Conservation (phyloP, 2,888 invertebrate genomes). For the Pollenia amentaria region DNA sequence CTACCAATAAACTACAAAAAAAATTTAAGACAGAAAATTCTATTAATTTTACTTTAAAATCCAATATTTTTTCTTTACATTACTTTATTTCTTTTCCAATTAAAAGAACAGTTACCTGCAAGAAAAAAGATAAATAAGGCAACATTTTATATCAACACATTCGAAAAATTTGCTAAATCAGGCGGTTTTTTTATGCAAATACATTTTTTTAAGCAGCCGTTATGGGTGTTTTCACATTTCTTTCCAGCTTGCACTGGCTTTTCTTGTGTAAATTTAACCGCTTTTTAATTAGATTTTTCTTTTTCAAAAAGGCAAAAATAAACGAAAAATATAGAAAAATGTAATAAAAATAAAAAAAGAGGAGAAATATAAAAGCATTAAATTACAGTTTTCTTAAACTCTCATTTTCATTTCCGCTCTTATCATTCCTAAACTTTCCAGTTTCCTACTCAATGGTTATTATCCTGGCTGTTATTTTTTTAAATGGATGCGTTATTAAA, state of each 20-base stretch:
- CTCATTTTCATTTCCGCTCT: too few relatives aligned
- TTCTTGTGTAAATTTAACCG: too few relatives aligned
- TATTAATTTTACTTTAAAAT: too few relatives aligned
- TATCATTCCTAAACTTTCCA: too few relatives aligned
- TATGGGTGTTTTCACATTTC: background rate
- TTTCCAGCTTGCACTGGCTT: too few relatives aligned
- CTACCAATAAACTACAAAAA: too few relatives aligned
- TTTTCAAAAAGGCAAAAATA: constrained; percentile 7
- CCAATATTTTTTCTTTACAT: too few relatives aligned
- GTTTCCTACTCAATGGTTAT: too few relatives aligned
- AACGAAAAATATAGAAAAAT: background rate
- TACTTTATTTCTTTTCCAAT: background rate
- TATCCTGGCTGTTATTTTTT: too few relatives aligned
- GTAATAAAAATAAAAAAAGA: background rate
- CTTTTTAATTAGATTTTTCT: background rate
- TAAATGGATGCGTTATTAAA: too few relatives aligned
- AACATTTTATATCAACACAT: background rate
- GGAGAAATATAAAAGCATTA: background rate
- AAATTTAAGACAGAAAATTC: too few relatives aligned
- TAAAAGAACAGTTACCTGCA: background rate
- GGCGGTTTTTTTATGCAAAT: constrained; percentile 6
- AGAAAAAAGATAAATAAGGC: background rate
- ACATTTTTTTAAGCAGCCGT: background rate
- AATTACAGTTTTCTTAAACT: constrained; percentile 2
- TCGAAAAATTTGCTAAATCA: background rate